Conservation (phyloP, 2,113 vertebrate species). For the Procavia capensis region DNA sequence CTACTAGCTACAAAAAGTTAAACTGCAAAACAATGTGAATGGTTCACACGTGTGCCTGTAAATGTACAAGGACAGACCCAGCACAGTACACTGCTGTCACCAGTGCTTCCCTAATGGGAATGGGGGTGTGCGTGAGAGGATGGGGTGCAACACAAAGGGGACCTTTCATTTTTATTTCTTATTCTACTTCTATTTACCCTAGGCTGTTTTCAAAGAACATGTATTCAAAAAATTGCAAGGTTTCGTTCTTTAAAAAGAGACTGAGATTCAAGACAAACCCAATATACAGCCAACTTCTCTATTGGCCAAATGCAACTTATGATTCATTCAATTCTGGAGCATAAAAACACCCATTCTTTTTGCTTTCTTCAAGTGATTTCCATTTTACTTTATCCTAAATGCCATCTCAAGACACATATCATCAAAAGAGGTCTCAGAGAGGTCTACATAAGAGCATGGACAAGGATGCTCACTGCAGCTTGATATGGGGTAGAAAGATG, state of each 20-base stretch:
- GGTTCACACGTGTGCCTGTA: not conserved
- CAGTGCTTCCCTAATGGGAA: not conserved
- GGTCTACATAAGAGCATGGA: not conserved
- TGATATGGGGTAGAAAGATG: not conserved
- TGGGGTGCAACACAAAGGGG: not conserved
- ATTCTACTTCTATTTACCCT: not conserved
- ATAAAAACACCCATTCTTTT: not conserved
- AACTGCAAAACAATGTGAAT: not conserved
- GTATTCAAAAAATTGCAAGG: not conserved
- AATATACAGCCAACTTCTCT: not conserved
- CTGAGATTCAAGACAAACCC: not conserved
- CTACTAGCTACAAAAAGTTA: not conserved
- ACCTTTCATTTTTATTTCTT: not conserved
- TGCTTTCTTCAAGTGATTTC: not conserved
- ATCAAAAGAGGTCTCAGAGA: not conserved
- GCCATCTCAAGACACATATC: not conserved
- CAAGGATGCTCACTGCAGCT: not conserved
- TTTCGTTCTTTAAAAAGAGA: not conserved
- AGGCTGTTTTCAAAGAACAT: not conserved
- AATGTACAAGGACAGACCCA: not conserved
- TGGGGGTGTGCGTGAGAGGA: not conserved
- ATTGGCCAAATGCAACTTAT: not conserved
- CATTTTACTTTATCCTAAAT: not conserved
- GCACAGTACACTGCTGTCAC: not conserved
- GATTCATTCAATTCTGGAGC: not conserved